phyloP scores from a whole-genome alignment of 2,888 invertebrate genomes.

The Tuta absoluta region DNA sequence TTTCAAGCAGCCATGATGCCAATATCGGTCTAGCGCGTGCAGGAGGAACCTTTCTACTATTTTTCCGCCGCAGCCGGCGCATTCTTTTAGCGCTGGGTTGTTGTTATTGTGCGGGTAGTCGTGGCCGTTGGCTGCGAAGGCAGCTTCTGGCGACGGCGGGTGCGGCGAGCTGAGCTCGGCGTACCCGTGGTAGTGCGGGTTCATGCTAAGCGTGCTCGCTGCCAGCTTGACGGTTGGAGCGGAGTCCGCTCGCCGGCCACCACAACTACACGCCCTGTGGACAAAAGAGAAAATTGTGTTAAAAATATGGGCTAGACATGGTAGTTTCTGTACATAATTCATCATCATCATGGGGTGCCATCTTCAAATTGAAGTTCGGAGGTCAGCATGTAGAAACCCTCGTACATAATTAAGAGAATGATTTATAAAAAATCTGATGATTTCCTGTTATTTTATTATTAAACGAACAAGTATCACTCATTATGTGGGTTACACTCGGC shows the following conservation, averaged over 20 bases:
- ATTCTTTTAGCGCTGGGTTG: constrained; percentile 86
- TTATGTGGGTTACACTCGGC: no score
- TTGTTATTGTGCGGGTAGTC: constrained; percentile 83
- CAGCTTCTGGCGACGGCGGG: constrained; percentile 88
- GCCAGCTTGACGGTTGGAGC: constrained; percentile 91
- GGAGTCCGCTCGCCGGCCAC: constrained; percentile 76
- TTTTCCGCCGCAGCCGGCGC: constrained; percentile 95
- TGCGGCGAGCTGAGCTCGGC: constrained; percentile 90
- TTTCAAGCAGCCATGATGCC: constrained; percentile 97
- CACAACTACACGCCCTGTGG: constrained; percentile 77
- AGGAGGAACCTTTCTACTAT: constrained; percentile 95
- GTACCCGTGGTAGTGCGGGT: constrained; percentile 94
- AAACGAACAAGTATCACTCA: no score
- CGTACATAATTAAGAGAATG: no score
- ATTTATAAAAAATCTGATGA: no score
- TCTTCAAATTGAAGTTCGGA: no score
- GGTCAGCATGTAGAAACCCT: no score
- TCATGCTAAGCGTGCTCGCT: constrained; percentile 93
- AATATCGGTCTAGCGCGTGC: constrained; percentile 95
- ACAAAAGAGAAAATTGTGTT: constrained; percentile 40
- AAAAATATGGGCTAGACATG: no score
- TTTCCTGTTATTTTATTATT: no score
- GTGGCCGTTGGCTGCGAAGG: constrained; percentile 83
- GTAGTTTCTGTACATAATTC: no score
- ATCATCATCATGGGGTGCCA: no score